A percentile compares a stretch with the other conserved stretches of the same genome.
Conservation (phyloP, 2,888 invertebrate genomes). For the Chalcis sispes region DNA sequence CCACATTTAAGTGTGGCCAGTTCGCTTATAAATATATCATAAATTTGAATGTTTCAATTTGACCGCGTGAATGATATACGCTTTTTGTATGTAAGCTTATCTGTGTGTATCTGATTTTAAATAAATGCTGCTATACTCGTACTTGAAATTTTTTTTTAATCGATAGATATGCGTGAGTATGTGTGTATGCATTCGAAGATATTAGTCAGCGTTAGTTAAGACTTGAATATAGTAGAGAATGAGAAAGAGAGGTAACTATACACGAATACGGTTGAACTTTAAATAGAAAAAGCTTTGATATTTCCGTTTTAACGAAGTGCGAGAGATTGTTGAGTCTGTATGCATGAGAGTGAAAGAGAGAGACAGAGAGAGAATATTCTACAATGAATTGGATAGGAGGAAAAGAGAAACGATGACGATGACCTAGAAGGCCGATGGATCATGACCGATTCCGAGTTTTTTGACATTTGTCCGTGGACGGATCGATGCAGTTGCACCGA, state of each 20-base stretch:
- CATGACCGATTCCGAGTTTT: conserved; percentile 51
- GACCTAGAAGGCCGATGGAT: conserved; percentile 49
- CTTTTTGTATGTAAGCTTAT: no score
- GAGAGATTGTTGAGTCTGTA: neutral
- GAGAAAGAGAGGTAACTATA: neutral
- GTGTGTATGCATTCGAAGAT: no score
- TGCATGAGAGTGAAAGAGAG: neutral
- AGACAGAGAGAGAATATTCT: neutral
- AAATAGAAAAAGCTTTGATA: conserved; percentile 51
- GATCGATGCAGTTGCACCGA: conserved; percentile 7
- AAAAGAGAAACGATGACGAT: conserved; percentile 8
- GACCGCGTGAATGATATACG: no score
- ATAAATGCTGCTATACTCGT: no score
- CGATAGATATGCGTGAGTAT: no score
- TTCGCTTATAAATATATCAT: no score
- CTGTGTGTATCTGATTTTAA: no score
- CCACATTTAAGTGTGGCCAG: no score
- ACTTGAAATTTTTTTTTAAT: no score
- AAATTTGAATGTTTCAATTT: no score
- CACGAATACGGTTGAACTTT: conserved; percentile 6
- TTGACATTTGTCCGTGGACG: conserved; percentile 33
- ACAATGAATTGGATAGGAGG: no score
- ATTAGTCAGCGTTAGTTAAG: no score
- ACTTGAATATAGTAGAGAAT: neutral
- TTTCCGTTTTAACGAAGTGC: conserved; percentile 62